phyloP scores from a whole-genome alignment of 2,888 invertebrate genomes.

The Parasteatoda lunata region DNA sequence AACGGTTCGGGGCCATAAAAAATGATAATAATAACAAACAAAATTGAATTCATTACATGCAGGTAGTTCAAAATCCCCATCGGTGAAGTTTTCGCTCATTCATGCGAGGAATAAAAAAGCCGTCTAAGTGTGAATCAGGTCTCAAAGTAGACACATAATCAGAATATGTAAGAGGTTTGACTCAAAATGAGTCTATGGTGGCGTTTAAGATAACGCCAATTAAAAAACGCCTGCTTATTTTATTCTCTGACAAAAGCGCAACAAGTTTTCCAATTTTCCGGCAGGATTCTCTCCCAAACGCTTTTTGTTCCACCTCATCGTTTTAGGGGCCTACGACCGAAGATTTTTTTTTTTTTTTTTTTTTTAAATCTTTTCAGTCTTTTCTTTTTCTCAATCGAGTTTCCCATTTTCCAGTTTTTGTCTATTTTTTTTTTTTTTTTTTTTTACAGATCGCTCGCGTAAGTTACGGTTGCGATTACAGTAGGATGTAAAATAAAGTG shows the following conservation, averaged over 20 bases:
- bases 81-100: neutral
- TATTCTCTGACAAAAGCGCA: conserved; percentile 34
- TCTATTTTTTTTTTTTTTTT: conserved; percentile 2
- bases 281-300: conserved; percentile 46
- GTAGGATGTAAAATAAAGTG: conserved; percentile 31
- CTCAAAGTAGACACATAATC: neutral
- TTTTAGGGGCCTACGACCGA: conserved; percentile 63
- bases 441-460: conserved; percentile 4
- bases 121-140: conserved; percentile 22
- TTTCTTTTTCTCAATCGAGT: conserved; percentile 15
- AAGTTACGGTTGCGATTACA: conserved; percentile 66
- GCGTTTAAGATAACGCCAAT: conserved; percentile 35
- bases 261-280: conserved; percentile 66
- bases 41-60: neutral
- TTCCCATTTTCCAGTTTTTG: neutral
- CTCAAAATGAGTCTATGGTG: conserved; percentile 12
- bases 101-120: neutral
- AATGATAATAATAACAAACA: neutral
- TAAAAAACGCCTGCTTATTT: conserved; percentile 29
- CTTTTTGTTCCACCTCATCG: conserved; percentile 61
- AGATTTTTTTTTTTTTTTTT: conserved; percentile 32
- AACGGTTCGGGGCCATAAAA: neutral
- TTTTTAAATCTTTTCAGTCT: conserved; percentile 37
- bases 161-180: conserved; percentile 9
- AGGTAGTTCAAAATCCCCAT: neutral